These are phyloP conservation scores for Eptesicus fuscus DNA, from an alignment of 2,113 vertebrate genomes.

Conservation along the genomic window DNA sequence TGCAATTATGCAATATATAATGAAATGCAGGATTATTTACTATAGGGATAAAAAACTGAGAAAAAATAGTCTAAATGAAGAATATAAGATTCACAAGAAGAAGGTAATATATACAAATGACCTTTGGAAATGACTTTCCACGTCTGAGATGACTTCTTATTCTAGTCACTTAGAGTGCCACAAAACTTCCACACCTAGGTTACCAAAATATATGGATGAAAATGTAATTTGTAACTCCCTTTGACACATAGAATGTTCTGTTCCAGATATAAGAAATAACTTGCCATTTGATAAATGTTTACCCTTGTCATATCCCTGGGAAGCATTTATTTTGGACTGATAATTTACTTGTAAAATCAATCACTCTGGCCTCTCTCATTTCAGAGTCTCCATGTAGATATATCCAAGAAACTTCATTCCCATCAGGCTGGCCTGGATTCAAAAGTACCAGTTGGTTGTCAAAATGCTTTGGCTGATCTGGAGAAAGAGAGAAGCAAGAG, in stretches of 20 bases:
- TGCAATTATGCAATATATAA: neutral
- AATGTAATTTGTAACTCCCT: constrained; percentile 9
- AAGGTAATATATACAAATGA: neutral
- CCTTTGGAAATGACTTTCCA: constrained; percentile 43
- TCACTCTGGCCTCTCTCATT: constrained; percentile 71
- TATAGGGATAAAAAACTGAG: constrained; percentile 44
- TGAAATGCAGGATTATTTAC: constrained; percentile 18
- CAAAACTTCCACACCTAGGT: neutral
- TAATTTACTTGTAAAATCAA: constrained; percentile 53
- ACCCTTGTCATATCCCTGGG: constrained; percentile 14
- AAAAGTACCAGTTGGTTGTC: constrained; percentile 57
- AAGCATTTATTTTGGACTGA: constrained; percentile 50
- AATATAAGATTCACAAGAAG: constrained; percentile 19
- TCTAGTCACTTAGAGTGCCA: constrained; percentile 45
- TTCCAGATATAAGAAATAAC: constrained; percentile 52
- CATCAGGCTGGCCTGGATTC: constrained; percentile 28
- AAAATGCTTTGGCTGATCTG: constrained; percentile 44
- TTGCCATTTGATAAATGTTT: constrained; percentile 27
- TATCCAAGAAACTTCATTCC: constrained; percentile 55
- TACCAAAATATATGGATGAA: neutral
- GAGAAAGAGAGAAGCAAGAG: constrained; percentile 44
- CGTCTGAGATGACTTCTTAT: constrained; percentile 2
- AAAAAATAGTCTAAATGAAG: constrained; percentile 52
- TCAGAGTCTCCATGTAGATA: constrained; percentile 74
- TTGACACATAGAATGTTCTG: constrained; percentile 44